Conservation (phyloP, 35 echinoderm and acorn worm species). For the Hemicentrotus pulcherrimus region DNA sequence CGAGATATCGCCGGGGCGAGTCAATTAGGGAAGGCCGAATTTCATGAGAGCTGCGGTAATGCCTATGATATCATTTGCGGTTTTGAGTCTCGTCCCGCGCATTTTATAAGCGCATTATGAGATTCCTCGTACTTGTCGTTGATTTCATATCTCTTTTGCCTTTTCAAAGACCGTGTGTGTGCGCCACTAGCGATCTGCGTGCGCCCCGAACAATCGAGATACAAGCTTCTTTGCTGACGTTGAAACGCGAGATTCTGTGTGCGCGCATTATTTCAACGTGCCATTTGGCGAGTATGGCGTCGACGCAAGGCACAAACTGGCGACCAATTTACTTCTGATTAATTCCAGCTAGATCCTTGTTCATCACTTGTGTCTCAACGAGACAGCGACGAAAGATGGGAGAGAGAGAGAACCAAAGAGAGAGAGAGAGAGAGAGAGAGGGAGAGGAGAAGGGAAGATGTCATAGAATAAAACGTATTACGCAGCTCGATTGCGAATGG, state of each 20-base stretch:
- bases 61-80: conserved; percentile 1
- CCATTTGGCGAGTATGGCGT: background rate
- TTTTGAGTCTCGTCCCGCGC: background rate
- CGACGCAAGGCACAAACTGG: background rate
- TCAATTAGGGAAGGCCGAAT: background rate
- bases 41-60: background rate
- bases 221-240: conserved; percentile 16
- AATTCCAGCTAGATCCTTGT: background rate
- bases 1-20: background rate
- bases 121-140: background rate
- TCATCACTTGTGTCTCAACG: background rate
- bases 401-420: background rate
- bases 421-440: background rate
- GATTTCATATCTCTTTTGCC: background rate
- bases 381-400: background rate
- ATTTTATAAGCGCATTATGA: conserved; percentile 5
- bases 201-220: conserved; percentile 1
- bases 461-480: background rate
- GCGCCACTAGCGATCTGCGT: conserved; percentile 6
- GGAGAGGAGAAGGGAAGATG: background rate
- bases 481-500: background rate
- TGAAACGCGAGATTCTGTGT: conserved; percentile 5
- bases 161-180: background rate
- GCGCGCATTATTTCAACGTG: background rate
- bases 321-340: conserved; percentile 18